phyloP scores from a whole-genome alignment of 2,797 vertebrate species.

The Muscicapa striata region DNA sequence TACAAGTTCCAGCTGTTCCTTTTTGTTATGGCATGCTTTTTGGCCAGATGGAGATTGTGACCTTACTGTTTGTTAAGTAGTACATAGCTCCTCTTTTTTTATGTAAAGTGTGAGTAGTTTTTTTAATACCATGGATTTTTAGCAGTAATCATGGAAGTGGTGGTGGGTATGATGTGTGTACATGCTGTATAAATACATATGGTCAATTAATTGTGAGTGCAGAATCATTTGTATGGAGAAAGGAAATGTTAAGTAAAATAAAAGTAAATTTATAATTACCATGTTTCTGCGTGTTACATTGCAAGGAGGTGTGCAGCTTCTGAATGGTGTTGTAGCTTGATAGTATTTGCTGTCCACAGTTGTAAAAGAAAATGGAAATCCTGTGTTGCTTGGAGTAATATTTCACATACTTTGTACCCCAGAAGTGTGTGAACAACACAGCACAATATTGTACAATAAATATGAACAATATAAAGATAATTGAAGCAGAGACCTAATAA shows the following conservation, averaged over 20 bases:
- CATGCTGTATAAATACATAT: not conserved
- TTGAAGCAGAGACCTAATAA: not conserved
- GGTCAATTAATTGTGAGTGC: not conserved
- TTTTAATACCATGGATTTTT: not conserved
- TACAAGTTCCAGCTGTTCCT: slow-evolving; percentile 8
- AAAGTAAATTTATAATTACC: not conserved
- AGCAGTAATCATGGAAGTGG: not conserved
- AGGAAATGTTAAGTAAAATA: not conserved
- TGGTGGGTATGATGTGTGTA: not conserved
- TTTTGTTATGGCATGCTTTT: not conserved
- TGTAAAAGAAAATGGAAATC: not conserved
- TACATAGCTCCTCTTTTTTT: not conserved
- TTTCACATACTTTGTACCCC: not conserved
- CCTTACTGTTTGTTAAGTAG: slow-evolving; percentile 1
- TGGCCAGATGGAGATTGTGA: slow-evolving; percentile 12
- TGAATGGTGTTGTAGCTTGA: not conserved
- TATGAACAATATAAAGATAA: not conserved
- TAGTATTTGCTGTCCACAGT: not conserved
- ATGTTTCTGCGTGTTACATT: not conserved
- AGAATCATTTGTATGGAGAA: not conserved
- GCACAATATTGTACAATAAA: not conserved
- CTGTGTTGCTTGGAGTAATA: not conserved
- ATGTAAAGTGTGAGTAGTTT: not conserved
- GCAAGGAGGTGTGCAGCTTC: not conserved
- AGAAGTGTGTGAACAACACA: not conserved